These are phyloP conservation scores for Drosophila histrio DNA, from an alignment of 2,888 invertebrate species.

Conservation along the genomic window DNA sequence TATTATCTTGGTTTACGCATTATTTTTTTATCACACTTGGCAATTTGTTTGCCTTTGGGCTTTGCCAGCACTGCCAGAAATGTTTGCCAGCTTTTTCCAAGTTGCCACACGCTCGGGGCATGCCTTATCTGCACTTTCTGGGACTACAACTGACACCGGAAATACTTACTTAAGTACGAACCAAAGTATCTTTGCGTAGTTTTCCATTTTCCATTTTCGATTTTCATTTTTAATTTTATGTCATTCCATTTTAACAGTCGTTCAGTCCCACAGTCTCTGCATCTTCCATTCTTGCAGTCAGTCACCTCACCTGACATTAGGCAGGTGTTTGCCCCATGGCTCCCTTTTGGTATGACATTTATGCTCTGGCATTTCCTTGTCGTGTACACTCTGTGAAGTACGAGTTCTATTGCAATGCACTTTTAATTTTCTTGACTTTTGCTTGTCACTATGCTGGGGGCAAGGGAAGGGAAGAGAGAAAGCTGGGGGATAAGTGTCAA, in stretches of 20 bases:
- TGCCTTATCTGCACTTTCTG: constrained; percentile 51
- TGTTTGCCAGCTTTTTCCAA: constrained; percentile 35
- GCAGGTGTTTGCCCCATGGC: constrained; percentile 47
- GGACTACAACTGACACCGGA: constrained; percentile 42
- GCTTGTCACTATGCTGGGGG: constrained; percentile 16
- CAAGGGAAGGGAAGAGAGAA: background rate
- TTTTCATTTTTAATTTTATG: constrained; percentile 46
- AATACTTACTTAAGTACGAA: constrained; percentile 25
- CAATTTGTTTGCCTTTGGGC: constrained; percentile 68
- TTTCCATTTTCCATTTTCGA: constrained; percentile 42
- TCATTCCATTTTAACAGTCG: constrained; percentile 39
- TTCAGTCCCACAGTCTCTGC: constrained; percentile 19
- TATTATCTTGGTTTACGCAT: constrained; percentile 55
- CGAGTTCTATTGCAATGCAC: constrained; percentile 39
- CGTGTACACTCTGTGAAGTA: background rate
- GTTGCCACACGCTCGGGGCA: constrained; percentile 28
- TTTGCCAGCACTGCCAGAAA: constrained; percentile 24
- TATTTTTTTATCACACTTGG: constrained; percentile 61
- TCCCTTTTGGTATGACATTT: constrained; percentile 23
- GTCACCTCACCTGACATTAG: constrained; percentile 39
- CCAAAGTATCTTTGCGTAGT: constrained; percentile 16
- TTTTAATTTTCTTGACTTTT: constrained; percentile 58
- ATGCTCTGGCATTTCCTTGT: constrained; percentile 36
- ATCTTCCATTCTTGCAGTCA: background rate
- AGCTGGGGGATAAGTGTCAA: constrained; percentile 31